Evolutionary conservation across 2,888 invertebrate species (phyloP).

Genomic region (Latrodectus elegans): DNA sequence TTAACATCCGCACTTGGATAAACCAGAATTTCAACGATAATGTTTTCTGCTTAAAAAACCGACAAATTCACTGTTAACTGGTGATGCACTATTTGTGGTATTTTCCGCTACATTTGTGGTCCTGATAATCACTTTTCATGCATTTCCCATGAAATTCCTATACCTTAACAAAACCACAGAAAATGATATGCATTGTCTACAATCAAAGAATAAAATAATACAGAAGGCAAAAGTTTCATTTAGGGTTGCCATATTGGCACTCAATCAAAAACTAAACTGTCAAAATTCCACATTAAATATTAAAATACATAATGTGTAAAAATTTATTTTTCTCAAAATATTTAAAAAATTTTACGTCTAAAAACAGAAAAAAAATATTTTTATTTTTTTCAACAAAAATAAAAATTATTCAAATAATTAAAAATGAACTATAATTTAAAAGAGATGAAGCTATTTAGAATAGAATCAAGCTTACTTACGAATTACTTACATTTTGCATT

Average conservation of each 20-base stretch:
- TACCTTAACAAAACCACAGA: conserved; percentile 30
- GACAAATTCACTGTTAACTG: conserved; percentile 15
- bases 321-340: too few relatives aligned
- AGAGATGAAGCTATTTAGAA: too few relatives aligned
- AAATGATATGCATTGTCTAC: conserved; percentile 14
- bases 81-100: background rate
- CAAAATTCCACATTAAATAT: too few relatives aligned
- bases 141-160: conserved; percentile 18
- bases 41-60: conserved; percentile 27
- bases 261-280: background rate
- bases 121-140: conserved; percentile 27
- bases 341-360: too few relatives aligned
- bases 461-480: too few relatives aligned
- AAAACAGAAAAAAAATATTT: too few relatives aligned
- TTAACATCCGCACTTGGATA: conserved; percentile 25
- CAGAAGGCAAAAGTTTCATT: background rate
- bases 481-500: too few relatives aligned
- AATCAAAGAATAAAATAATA: conserved; percentile 21
- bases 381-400: background rate
- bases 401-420: background rate
- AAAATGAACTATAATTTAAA: too few relatives aligned
- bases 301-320: too few relatives aligned
- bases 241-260: background rate
- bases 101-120: conserved; percentile 35
- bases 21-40: conserved; percentile 39